Evolutionary conservation across 2,888 invertebrate species (phyloP), one percentile per base, ranked within the genome.

Genomic region (Xanthia icteritia): DNA sequence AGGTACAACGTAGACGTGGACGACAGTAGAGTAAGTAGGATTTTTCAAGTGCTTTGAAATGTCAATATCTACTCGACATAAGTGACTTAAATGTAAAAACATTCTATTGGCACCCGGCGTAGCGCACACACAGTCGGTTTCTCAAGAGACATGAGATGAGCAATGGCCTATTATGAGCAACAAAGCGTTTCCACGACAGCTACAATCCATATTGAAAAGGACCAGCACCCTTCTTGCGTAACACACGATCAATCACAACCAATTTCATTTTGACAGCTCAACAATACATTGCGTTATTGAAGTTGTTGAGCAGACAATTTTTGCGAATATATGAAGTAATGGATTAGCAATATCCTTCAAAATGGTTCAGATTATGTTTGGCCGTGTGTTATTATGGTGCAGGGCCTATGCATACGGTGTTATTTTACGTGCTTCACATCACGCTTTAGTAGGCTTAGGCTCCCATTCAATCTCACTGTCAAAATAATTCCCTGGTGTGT

Each of bases 61-160:
- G 58, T 48, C 51, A 45, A 75, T 45, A 60, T n/a, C 23, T 17
- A 61, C 36, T 27, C 27, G 23, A 76, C 15, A 27, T 75, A 36
- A 36, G 2, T 72, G 45, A 72, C 8, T 27, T 54, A 63, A 15
- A 42, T 63, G n/a, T n/a, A n/a, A 76, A 61, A 42, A 63, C 23
- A 15, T 45, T 71, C 17, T 23, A 51, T 39, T 31, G 23, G 13
- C 58, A 61, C 13, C 54, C 20, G 45, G 63, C 51, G 36, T 58
- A 48, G 27, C 15, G 11, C 23, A 60, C 23, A 60, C 23, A 17
- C 20, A 48, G 4, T 42, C 17, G 23, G 17, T 42, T 61, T 39
- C 27, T 51, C n/a, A 54, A 76, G 9, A 56, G 56, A 27, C 8
- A 27, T 8, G 23, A 39, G n/a, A 27, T 4, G n/a, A 42, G 27